phyloP scores from a whole-genome alignment of 2,797 vertebrate species.

The Basileuterus tristriatus region DNA sequence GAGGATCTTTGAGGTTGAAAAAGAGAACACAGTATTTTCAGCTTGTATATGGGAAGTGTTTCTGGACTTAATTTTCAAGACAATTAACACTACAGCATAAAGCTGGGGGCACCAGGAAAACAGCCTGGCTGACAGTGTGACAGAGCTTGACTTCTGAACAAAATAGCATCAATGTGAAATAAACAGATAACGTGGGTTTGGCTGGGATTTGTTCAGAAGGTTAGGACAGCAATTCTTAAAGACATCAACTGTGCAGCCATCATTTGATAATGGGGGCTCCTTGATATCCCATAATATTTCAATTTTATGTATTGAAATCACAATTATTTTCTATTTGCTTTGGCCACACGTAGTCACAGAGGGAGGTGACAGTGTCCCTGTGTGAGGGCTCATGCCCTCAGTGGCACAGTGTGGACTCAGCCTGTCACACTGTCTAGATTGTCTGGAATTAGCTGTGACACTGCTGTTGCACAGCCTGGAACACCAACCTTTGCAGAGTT shows the following conservation, averaged over 20 bases:
- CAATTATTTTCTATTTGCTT: background rate
- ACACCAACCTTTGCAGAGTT: background rate
- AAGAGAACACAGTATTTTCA: background rate
- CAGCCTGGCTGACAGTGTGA: fast-evolving
- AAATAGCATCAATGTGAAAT: background rate
- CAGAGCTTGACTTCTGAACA: background rate
- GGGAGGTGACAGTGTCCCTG: fast-evolving
- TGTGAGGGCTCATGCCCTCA: background rate
- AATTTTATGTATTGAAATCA: background rate
- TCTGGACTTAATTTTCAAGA: background rate
- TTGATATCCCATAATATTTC: background rate
- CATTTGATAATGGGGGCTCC: background rate
- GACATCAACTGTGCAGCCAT: background rate
- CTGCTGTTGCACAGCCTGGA: background rate
- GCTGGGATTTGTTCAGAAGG: background rate
- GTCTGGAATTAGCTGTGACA: background rate
- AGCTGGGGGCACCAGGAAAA: background rate
- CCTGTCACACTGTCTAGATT: background rate
- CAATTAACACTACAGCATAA: background rate
- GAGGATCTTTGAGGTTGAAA: background rate
- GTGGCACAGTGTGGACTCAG: background rate
- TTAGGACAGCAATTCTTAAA: background rate
- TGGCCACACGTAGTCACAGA: background rate
- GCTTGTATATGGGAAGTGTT: background rate
- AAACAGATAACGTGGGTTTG: background rate